Conservation (phyloP, 2,888 invertebrate species). For the Fissipunctia ypsillon region DNA sequence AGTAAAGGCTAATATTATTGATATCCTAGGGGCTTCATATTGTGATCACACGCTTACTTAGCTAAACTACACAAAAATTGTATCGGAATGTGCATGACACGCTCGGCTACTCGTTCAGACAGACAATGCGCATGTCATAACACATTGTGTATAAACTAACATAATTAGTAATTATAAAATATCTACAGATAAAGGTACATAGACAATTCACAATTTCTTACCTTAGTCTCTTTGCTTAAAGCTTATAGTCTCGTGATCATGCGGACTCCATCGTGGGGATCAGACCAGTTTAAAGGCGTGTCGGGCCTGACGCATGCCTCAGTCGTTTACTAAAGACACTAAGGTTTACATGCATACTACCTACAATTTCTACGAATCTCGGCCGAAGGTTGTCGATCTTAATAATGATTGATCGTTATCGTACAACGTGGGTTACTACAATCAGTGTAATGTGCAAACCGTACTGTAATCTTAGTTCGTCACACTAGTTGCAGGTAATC, state of each 20-base stretch:
- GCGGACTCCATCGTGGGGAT: constrained; percentile 70
- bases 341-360: constrained; percentile 60
- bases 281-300: constrained; percentile 76
- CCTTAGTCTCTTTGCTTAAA: constrained; percentile 82
- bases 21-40: constrained; percentile 50
- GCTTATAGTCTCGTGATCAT: constrained; percentile 76
- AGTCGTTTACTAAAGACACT: constrained; percentile 53
- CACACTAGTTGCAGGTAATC: constrained; percentile 21
- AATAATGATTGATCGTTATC: constrained; percentile 23
- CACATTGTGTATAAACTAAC: constrained; percentile 57
- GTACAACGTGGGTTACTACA: constrained; percentile 5
- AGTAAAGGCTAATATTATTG: constrained; percentile 44
- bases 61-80: constrained; percentile 54
- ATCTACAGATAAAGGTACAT: constrained; percentile 76
- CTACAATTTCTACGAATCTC: constrained; percentile 46
- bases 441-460: constrained; percentile 40
- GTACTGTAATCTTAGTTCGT: constrained; percentile 33
- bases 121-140: constrained; percentile 51
- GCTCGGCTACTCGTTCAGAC: constrained; percentile 40
- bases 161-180: constrained; percentile 60
- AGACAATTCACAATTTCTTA: constrained; percentile 75
- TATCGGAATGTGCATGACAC: constrained; percentile 61
- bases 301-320: constrained; percentile 68
- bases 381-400: not conserved
- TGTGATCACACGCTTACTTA: constrained; percentile 57